Evolutionary conservation across 2,797 vertebrate species (phyloP).

Genomic region (Esox masquinongy): DNA sequence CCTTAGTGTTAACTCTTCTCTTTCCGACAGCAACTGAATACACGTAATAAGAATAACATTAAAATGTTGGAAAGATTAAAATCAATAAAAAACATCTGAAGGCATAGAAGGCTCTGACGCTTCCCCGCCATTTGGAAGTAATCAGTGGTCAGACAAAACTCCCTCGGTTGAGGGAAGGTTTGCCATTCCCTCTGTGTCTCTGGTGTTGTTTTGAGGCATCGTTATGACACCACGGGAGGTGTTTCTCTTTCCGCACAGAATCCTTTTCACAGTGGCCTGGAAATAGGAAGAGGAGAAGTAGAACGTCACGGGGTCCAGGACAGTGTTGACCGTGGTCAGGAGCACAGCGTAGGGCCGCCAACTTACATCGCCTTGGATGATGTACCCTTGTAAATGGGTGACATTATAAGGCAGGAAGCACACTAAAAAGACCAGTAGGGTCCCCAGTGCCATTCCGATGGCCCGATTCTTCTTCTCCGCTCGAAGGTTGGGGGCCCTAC

Average conservation of each 20-base stretch:
- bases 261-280: constrained; percentile 34
- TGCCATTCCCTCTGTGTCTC: neutral
- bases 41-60: too few relatives aligned
- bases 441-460: constrained; percentile 77
- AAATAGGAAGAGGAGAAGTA: constrained; percentile 69
- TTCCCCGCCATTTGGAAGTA: too few relatives aligned
- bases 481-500: constrained; percentile 66
- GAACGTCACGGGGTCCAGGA: constrained; percentile 80
- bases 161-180: neutral
- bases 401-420: constrained; percentile 80
- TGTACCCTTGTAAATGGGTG: constrained; percentile 76
- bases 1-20: too few relatives aligned
- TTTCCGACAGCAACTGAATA: too few relatives aligned
- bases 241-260: neutral
- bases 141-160: neutral
- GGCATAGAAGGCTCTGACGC: neutral
- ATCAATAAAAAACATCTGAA: too few relatives aligned
- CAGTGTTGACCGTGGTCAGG: constrained; percentile 78
- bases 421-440: constrained; percentile 75
- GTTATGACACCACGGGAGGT: neutral
- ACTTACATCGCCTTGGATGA: constrained; percentile 65
- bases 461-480: constrained; percentile 71
- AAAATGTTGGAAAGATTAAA: too few relatives aligned
- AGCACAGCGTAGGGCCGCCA: constrained; percentile 67
- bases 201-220: neutral